Evolutionary conservation across 1,140 invertebrate species (phyloP), one percentile per base, ranked within the genome.

Genomic region (Heliconius hermathena): DNA sequence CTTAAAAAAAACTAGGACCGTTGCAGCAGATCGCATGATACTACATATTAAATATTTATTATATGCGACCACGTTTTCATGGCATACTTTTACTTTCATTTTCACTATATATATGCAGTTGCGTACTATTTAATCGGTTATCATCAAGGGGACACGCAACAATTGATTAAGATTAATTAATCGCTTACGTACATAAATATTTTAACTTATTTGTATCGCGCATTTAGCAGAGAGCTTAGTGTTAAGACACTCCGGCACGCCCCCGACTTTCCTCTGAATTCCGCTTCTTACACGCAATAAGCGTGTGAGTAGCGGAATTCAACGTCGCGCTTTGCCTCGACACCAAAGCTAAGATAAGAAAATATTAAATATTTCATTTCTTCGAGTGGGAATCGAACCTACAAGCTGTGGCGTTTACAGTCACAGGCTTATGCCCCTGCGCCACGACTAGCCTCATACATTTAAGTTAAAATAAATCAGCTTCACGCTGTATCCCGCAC

Each of bases 11-110:
- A 8, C 8, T 60, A 60, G 20, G 54, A 13, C 29, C 74, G 71
- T 76, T 76, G 72, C 79, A 26, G 79, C 74, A 49, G 74, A 75
- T 76, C 74, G 73, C 77, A 75, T 74, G 71, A 73, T 54, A 74
- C 60, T 70, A 36, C 73, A 73, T 60, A 81, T 78, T 81, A 57
- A 75, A 57, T 81, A 81, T 81, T 81, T 79, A 83, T 80, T 83
- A 80, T 87, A 85, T 82, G 81, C 82, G 84, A 83, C 80, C 76
- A 74, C 75, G 83, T 87, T 88, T 87, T 88, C 86, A 84, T 85
- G 88, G 82, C 84, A 89, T 83, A 88, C 86, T 89, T 88, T 88
- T 87, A 87, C 85, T 85, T 84, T 82, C 76, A 83, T 82, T 86
- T 88, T 87, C 78, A 87, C 81, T 78, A 80, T 84, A 46, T 46